These are phyloP conservation scores for Caenorhabditis inopinata DNA, from an alignment of 1,140 invertebrate genomes.

Conservation along the genomic window DNA sequence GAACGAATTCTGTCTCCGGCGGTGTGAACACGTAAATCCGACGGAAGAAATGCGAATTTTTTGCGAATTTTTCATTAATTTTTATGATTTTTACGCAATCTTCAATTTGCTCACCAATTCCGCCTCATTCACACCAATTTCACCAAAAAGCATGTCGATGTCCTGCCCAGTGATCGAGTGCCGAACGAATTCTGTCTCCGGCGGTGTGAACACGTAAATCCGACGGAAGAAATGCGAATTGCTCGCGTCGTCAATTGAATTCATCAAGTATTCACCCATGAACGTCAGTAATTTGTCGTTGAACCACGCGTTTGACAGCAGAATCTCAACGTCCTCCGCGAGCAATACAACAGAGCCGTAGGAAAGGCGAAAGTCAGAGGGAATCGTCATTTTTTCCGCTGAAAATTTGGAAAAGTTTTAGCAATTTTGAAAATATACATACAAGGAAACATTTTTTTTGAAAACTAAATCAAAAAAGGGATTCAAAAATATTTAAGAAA, in stretches of 20 bases:
- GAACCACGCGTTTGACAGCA: slow-evolving; percentile 16
- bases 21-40: background rate
- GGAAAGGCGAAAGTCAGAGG: background rate
- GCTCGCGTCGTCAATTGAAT: background rate
- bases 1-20: background rate
- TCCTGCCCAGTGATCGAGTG: too few relatives aligned
- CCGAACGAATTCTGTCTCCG: too few relatives aligned
- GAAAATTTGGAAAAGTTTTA: background rate
- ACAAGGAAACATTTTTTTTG: too few relatives aligned
- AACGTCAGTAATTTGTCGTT: slow-evolving; percentile 38
- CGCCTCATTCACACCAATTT: background rate
- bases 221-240: too few relatives aligned
- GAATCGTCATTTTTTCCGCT: background rate
- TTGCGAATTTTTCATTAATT: too few relatives aligned
- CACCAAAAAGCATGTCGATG: background rate
- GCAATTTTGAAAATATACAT: too few relatives aligned
- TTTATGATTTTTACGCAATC: background rate
- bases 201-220: too few relatives aligned
- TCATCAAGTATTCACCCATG: background rate
- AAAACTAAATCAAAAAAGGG: too few relatives aligned
- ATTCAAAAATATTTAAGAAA: too few relatives aligned
- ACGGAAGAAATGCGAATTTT: too few relatives aligned
- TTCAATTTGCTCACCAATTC: background rate
- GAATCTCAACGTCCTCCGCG: background rate
- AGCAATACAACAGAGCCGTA: background rate